Conservation (phyloP, 2,113 vertebrate species). For the Chrysochloris asiatica region DNA sequence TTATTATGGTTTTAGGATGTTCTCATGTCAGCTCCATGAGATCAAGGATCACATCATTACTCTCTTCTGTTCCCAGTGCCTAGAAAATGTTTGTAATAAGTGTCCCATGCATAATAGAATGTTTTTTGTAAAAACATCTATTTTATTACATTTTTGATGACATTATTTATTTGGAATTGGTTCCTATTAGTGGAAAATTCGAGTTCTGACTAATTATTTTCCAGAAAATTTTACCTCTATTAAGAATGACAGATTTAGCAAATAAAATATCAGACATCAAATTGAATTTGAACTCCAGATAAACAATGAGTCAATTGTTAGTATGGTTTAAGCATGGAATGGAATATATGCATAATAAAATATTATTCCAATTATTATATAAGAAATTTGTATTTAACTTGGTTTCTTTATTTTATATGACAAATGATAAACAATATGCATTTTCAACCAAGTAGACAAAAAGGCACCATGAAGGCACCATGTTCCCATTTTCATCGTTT, state of each 20-base stretch:
- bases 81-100: slow-evolving; percentile 1
- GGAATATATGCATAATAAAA: not conserved
- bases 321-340: not conserved
- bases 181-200: not conserved
- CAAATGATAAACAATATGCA: not conserved
- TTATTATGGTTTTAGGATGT: not conserved
- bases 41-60: not conserved
- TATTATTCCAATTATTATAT: not conserved
- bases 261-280: not conserved
- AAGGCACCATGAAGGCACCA: not conserved
- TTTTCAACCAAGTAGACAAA: not conserved
- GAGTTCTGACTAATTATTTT: not conserved
- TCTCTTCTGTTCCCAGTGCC: not conserved
- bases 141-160: not conserved
- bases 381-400: not conserved
- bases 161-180: not conserved
- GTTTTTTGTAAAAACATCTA: not conserved
- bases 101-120: not conserved
- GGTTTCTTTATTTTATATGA: not conserved
- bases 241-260: not conserved
- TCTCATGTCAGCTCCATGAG: not conserved
- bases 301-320: not conserved
- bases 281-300: not conserved
- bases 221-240: not conserved
- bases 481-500: not conserved